Percentiles rank a stretch among this genome's conserved stretches.
Conservation (phyloP, 2,113 vertebrate genomes). For the Clupea harengus region DNA sequence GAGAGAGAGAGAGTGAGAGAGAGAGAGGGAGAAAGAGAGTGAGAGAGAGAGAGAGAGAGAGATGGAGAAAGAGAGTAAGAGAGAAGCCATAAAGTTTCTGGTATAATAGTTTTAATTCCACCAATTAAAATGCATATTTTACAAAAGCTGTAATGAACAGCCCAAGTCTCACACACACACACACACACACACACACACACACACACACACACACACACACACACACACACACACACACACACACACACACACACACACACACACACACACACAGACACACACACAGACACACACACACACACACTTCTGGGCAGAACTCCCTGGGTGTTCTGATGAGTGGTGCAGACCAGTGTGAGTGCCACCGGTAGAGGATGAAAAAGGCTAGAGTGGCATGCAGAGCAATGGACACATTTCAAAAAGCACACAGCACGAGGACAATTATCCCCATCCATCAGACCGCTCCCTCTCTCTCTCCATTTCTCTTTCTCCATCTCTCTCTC, state of each 20-base stretch:
- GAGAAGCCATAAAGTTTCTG: not conserved
- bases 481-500: not conserved
- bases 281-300: constrained; percentile 8
- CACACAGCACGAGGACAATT: constrained; percentile 9
- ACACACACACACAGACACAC: not conserved
- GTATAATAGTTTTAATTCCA: constrained; percentile 9
- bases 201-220: not conserved
- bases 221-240: not conserved
- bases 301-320: not conserved
- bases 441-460: not conserved
- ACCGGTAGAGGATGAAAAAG: not conserved
- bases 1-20: not conserved
- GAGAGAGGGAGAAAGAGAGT: not conserved
- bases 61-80: not conserved
- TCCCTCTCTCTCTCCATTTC: not conserved
- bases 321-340: constrained; percentile 6
- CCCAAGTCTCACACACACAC: not conserved
- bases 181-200: not conserved
- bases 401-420: constrained; percentile 18
- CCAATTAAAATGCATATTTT: constrained; percentile 1
- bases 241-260: not conserved
- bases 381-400: constrained; percentile 4
- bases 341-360: constrained; percentile 7
- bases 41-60: not conserved
- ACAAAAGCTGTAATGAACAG: constrained; percentile 1